phyloP scores from a whole-genome alignment of 2,888 invertebrate species.

The Parnassius smintheus region DNA sequence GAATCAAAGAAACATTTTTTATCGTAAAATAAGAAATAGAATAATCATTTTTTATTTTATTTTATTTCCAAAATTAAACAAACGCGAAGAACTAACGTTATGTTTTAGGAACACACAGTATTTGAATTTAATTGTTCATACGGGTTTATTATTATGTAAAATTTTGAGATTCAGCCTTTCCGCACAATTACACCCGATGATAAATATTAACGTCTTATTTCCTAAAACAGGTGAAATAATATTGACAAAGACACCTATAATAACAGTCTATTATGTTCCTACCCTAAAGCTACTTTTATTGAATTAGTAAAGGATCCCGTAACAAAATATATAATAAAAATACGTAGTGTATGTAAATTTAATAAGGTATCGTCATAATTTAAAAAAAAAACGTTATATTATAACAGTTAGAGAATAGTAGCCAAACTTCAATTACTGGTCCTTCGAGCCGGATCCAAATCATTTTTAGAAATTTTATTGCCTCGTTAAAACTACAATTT shows the following conservation, averaged over 20 bases:
- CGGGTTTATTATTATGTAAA: background rate
- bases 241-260: slow-evolving; percentile 26
- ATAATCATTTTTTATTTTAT: too few relatives aligned
- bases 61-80: background rate
- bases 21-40: background rate
- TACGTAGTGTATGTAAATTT: slow-evolving; percentile 40
- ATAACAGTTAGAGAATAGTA: background rate
- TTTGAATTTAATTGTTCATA: background rate
- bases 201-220: slow-evolving; percentile 24
- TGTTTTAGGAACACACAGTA: background rate
- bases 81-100: background rate
- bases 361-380: slow-evolving; percentile 18
- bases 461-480: slow-evolving; percentile 1
- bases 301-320: slow-evolving; percentile 47
- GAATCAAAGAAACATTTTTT: too few relatives aligned
- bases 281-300: slow-evolving; percentile 56
- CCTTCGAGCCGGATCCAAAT: slow-evolving; percentile 22
- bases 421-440: slow-evolving; percentile 18
- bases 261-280: slow-evolving; percentile 36
- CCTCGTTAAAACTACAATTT: background rate
- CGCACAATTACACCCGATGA: slow-evolving; percentile 1
- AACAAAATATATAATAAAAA: slow-evolving; percentile 37
- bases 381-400: background rate
- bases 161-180: slow-evolving; percentile 21
- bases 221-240: slow-evolving; percentile 34